phyloP scores from a whole-genome alignment of 23 tunicate genomes.

The Phallusia fumigata region DNA sequence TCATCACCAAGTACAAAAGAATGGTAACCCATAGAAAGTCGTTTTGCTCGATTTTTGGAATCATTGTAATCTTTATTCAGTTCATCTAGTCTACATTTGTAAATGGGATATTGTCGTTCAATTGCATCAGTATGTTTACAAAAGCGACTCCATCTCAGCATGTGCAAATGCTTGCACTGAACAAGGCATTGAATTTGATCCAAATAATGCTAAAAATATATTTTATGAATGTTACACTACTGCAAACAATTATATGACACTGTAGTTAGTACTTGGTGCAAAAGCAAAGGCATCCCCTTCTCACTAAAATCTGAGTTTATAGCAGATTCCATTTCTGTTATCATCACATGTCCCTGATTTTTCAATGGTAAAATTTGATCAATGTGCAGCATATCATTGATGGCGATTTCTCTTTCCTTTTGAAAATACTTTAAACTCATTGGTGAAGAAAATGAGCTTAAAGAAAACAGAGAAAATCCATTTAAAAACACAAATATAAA shows the following conservation, averaged over 20 bases:
- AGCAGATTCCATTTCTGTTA: constrained; percentile 67
- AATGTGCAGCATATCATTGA: constrained; percentile 57
- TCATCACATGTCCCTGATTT: constrained; percentile 59
- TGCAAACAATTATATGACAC: too few relatives aligned
- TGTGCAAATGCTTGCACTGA: constrained; percentile 88
- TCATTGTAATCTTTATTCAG: constrained; percentile 67
- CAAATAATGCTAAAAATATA: constrained; percentile 58
- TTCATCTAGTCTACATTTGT: constrained; percentile 42
- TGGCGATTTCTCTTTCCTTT: constrained; percentile 50
- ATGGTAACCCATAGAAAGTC: constrained; percentile 63
- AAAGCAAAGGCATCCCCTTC: constrained; percentile 54
- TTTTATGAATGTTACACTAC: background rate
- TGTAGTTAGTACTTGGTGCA: constrained; percentile 47
- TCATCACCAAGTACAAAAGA: constrained; percentile 40
- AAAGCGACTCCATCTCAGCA: constrained; percentile 86
- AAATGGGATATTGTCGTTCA: constrained; percentile 58
- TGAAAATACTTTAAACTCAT: constrained; percentile 48
- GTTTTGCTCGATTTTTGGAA: constrained; percentile 49
- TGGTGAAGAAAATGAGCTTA: constrained; percentile 62
- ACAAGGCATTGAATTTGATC: constrained; percentile 69
- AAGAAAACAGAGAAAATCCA: background rate
- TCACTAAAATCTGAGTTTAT: constrained; percentile 59
- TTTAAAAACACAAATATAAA: too few relatives aligned
- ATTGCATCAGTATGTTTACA: constrained; percentile 85
- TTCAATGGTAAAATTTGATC: constrained; percentile 52